phyloP scores from a whole-genome alignment of 2,888 invertebrate species.

The Monochamus alternatus region DNA sequence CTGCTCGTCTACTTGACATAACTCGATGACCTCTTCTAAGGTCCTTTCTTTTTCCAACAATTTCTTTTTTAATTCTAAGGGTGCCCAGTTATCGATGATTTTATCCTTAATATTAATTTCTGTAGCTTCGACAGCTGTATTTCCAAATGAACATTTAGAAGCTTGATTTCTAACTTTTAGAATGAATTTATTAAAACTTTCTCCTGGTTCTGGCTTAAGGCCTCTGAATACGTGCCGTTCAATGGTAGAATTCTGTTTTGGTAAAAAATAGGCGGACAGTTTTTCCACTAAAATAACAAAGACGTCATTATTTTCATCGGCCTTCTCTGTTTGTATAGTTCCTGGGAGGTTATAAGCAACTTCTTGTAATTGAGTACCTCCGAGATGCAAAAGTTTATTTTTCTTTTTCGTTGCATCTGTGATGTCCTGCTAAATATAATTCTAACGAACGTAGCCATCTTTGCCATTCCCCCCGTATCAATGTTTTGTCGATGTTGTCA shows the following conservation, averaged over 20 bases:
- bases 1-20: constrained; percentile 52
- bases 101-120: neutral
- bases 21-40: constrained; percentile 53
- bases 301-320: constrained; percentile 47
- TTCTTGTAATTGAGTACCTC: neutral
- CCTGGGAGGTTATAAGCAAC: neutral
- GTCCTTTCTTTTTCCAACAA: constrained; percentile 54
- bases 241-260: constrained; percentile 57
- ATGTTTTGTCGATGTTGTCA: too few species aligned
- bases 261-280: constrained; percentile 57
- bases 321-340: neutral
- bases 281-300: constrained; percentile 52
- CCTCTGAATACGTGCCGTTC: constrained; percentile 56
- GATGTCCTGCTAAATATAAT: neutral
- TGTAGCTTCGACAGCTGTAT: neutral
- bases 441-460: neutral
- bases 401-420: neutral
- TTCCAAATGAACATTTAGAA: neutral
- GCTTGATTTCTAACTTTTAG: neutral
- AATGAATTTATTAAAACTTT: constrained; percentile 57
- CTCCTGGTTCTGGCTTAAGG: constrained; percentile 55
- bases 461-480: neutral
- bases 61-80: constrained; percentile 52
- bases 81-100: neutral
- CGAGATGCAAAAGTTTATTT: neutral